A percentile compares a stretch with the other conserved stretches of the same genome.
These are phyloP conservation scores for Ptychochromis oligacanthus DNA, from an alignment of 2,113 vertebrate species.

Conservation along the genomic window DNA sequence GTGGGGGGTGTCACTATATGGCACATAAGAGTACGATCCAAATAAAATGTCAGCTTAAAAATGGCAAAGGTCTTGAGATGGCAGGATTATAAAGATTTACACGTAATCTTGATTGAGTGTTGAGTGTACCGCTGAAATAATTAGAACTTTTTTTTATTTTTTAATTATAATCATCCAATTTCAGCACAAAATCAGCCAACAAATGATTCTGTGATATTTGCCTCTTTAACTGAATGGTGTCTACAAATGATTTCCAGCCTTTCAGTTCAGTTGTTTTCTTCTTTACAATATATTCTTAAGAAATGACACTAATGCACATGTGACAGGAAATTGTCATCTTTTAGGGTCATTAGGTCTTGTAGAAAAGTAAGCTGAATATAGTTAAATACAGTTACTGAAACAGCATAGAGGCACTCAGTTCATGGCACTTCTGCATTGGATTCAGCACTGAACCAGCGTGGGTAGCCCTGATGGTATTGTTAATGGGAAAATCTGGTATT, in stretches of 20 bases:
- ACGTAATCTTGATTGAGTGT: neutral
- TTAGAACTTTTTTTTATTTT: conserved; percentile 4
- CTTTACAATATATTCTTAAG: neutral
- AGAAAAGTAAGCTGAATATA: neutral
- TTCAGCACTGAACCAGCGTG: neutral
- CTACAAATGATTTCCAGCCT: neutral
- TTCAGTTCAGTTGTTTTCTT: neutral
- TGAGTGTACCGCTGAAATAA: neutral
- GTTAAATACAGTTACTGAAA: neutral
- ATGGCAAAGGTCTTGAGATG: neutral
- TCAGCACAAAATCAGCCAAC: neutral
- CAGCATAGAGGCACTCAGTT: neutral
- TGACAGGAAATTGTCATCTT: neutral
- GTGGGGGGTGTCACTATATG: neutral
- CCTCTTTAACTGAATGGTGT: conserved; percentile 3
- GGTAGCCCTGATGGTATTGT: neutral
- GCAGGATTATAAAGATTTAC: neutral
- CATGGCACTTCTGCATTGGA: neutral
- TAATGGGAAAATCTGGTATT: neutral
- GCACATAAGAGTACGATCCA: neutral
- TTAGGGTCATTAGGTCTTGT: neutral
- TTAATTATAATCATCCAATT: neutral
- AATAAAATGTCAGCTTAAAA: conserved; percentile 8
- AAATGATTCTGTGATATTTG: neutral
- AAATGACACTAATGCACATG: neutral